These are phyloP conservation scores for Diorhabda sublineata DNA, from an alignment of 1,140 invertebrate species.

Conservation along the genomic window DNA sequence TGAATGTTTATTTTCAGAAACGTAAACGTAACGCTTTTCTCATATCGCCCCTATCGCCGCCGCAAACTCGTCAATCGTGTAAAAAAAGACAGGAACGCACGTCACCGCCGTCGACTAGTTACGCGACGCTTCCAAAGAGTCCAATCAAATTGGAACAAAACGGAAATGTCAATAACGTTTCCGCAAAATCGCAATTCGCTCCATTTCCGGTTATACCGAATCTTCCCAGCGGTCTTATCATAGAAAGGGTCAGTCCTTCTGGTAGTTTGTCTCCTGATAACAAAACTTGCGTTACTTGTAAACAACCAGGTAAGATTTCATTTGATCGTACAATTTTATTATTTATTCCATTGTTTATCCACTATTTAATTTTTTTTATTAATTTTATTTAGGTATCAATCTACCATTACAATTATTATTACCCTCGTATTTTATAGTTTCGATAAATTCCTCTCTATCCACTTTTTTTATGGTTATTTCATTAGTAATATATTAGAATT, in stretches of 20 bases:
- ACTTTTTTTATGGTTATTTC: too few species aligned
- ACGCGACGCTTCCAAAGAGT: not conserved
- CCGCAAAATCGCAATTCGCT: conserved; percentile 16
- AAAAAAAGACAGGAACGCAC: conserved; percentile 24
- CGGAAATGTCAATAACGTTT: conserved; percentile 13
- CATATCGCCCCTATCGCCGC: conserved; percentile 48
- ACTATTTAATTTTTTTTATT: too few species aligned
- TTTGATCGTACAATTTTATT: too few species aligned
- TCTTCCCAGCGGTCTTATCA: conserved; percentile 42
- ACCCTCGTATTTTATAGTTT: too few species aligned
- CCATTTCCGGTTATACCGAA: conserved; percentile 39
- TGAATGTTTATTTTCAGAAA: conserved; percentile 44
- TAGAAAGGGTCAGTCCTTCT: conserved; percentile 43
- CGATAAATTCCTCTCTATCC: too few species aligned
- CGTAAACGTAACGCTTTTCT: conserved; percentile 49
- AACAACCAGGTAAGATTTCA: conserved; percentile 46
- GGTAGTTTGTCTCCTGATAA: conserved; percentile 48
- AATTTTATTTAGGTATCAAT: too few species aligned
- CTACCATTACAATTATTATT: too few species aligned
- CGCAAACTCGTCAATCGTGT: conserved; percentile 51
- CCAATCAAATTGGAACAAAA: conserved; percentile 7
- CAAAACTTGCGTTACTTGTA: conserved; percentile 49
- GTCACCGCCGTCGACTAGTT: conserved; percentile 11
- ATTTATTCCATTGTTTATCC: too few species aligned
- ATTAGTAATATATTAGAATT: too few species aligned